These are phyloP conservation scores for Plebejus anna DNA, from an alignment of 2,888 invertebrate species.

Conservation along the genomic window DNA sequence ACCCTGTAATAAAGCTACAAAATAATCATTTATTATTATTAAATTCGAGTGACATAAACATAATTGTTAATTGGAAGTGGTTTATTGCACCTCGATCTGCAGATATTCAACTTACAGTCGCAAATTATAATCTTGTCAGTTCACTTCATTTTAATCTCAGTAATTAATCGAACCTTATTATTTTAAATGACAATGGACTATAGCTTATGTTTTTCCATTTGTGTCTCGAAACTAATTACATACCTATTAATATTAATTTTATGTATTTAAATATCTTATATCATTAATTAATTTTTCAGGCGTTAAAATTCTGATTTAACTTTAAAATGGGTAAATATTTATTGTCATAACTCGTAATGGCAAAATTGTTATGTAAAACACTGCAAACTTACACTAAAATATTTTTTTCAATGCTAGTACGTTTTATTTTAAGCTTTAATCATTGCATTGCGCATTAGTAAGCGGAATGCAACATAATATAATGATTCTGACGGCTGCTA, in stretches of 20 bases:
- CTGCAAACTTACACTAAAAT: no score
- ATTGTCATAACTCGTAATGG: background rate
- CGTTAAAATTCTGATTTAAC: background rate
- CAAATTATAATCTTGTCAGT: background rate
- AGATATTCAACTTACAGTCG: background rate
- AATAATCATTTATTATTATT: background rate
- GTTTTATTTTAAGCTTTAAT: background rate
- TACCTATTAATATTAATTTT: no score
- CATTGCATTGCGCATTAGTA: background rate
- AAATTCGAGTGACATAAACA: background rate
- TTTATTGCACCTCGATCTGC: background rate
- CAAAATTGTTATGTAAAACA: no score
- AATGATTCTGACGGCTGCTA: background rate
- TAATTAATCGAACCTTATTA: slow-evolving; percentile 15
- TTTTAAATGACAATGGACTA: slow-evolving; percentile 9
- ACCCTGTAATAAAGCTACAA: background rate
- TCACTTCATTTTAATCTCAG: slow-evolving; percentile 4
- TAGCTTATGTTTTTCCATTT: background rate
- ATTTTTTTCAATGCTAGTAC: no score
- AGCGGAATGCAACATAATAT: background rate
- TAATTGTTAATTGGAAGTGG: background rate
- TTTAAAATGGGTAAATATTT: background rate
- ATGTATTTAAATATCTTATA: background rate
- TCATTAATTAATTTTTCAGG: background rate
- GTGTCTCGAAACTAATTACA: background rate